phyloP scores from a whole-genome alignment of 2,113 vertebrate species.

The Junco hyemalis region DNA sequence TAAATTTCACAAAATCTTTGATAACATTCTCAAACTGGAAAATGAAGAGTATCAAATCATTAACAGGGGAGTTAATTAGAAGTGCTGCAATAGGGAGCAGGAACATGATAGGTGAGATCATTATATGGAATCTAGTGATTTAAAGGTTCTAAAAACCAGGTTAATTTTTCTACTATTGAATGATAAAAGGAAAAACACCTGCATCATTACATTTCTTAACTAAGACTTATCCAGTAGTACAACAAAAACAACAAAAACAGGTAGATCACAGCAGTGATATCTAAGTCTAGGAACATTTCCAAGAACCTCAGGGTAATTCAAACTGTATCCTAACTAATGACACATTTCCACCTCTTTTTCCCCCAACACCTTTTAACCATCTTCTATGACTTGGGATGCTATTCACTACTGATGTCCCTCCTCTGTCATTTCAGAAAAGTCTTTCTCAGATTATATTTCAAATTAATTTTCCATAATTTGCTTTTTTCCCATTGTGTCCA shows the following conservation, averaged over 20 bases:
- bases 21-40: slow-evolving; percentile 20
- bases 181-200: background rate
- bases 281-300: background rate
- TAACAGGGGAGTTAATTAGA: slow-evolving; percentile 11
- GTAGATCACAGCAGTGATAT: background rate
- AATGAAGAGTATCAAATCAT: background rate
- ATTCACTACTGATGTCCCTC: background rate
- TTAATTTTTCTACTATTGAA: background rate
- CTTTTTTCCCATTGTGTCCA: background rate
- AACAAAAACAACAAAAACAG: background rate
- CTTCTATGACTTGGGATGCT: background rate
- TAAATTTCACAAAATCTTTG: slow-evolving; percentile 30
- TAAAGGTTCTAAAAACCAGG: background rate
- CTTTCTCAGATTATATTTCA: background rate
- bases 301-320: background rate
- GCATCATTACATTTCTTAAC: background rate
- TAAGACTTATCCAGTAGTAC: background rate
- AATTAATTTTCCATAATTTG: background rate
- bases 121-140: background rate
- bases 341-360: background rate
- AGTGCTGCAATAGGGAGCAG: background rate
- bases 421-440: background rate
- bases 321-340: background rate
- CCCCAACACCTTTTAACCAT: background rate
- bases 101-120: background rate